Base-by-base conservation (phyloP, 2,113 vertebrate species). In the Baryphthengus martii region DNA sequence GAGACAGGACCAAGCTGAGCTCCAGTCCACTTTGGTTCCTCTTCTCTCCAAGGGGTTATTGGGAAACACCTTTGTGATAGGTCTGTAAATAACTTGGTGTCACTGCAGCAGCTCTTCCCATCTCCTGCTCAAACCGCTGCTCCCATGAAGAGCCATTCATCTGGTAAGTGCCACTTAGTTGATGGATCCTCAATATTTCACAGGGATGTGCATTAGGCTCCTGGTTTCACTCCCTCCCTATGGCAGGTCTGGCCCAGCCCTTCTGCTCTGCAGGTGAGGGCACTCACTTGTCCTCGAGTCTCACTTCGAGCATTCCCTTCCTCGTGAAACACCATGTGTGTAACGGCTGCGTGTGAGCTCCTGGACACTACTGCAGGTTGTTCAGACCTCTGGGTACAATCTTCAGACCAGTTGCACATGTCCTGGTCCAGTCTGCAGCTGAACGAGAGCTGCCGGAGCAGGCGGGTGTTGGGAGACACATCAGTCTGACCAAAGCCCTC, bases 381-480 rank as follows among this genome's bases (percentile, higher is more conserved):
- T 23, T 5, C 49, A 25, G 67, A 13, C 13, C 49, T 6, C 2
- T 7, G 29, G n/a, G 16, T 13, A 6, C 67, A 8, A 17, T 7
- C 58, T 35, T 9, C 42, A 49, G 6, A 19, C 29, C 15, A 1
- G 16, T 13, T 1, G 2, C 4, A 1, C 5, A 21, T 52, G 37
- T 40, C 47, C 66, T 8, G 10, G 14, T 18, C 24, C 56, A 24
- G n/a, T 49, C 31, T 9, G 2, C 10, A 6, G 45, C 62, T 10
- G 25, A 25, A 20, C 0, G 5, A 29, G 72, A 17, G 39, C 73
- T 45, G 63, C 39, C 3, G 16, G 65, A 33, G 37, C 45, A 1
- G 2, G 11, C 1, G 10, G 83, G 18, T 3, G 1, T 12, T 2
- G 5, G 49, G 47, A 24, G 39, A 8, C 33, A 12, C 3, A 2